phyloP scores from a whole-genome alignment of 1,140 invertebrate genomes.

The Eciton burchellii region DNA sequence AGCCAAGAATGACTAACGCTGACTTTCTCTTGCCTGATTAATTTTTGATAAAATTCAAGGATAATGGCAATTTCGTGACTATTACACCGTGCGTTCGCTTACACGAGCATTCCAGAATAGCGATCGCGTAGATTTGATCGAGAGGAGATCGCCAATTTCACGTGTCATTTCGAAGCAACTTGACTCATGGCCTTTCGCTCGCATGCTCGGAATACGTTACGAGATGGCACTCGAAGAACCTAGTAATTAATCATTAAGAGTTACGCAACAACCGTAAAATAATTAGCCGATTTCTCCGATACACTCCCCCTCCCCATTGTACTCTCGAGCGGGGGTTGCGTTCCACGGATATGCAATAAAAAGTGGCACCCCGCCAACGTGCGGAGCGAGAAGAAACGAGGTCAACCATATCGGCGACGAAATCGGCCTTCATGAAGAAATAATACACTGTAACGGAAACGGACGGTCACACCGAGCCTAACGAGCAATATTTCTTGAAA shows the following conservation, averaged over 20 bases:
- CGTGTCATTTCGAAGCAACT: conserved; percentile 9
- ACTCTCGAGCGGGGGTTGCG: not conserved
- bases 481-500: conserved; percentile 50
- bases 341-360: conserved; percentile 70
- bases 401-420: conserved; percentile 72
- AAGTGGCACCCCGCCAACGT: conserved; percentile 67
- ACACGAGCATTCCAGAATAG: not conserved
- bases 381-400: conserved; percentile 68
- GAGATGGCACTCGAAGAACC: not conserved
- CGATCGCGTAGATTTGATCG: not conserved
- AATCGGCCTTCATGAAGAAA: conserved; percentile 71
- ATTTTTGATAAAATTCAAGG: not conserved
- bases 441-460: conserved; percentile 61
- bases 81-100: not conserved
- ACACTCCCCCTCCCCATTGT: not conserved
- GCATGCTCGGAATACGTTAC: not conserved
- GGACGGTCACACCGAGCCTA: conserved; percentile 23
- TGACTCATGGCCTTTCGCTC: conserved; percentile 38
- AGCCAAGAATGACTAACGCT: not conserved
- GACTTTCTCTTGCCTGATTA: not conserved
- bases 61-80: not conserved
- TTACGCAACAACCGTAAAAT: conserved; percentile 33
- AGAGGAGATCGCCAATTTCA: not conserved
- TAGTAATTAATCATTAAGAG: conserved; percentile 39
- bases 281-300: conserved; percentile 34